phyloP scores from a whole-genome alignment of 1,140 invertebrate species.

The Drosophila murphyi region DNA sequence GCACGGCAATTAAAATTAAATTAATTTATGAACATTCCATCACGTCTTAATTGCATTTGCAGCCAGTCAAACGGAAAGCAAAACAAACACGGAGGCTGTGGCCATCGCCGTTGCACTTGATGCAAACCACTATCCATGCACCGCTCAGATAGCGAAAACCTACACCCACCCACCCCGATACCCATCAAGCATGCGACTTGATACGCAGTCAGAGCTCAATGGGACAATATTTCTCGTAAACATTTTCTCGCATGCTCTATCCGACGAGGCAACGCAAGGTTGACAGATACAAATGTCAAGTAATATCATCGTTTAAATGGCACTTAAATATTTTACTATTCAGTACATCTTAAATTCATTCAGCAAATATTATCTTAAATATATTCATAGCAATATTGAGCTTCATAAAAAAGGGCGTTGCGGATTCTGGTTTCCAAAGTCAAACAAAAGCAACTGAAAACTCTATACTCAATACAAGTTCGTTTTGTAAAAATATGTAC shows the following conservation, averaged over 20 bases:
- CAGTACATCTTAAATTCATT: not conserved
- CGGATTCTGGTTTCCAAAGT: too few species aligned
- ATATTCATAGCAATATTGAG: not conserved
- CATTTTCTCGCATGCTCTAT: not conserved
- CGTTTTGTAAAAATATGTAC: too few species aligned
- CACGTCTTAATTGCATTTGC: constrained; percentile 69
- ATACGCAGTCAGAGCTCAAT: constrained; percentile 18
- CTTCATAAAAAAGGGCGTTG: not conserved
- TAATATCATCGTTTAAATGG: not conserved
- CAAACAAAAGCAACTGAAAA: not conserved
- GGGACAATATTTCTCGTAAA: constrained; percentile 4
- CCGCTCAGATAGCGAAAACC: not conserved
- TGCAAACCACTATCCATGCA: constrained; percentile 13
- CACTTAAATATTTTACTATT: not conserved
- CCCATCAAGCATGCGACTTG: not conserved
- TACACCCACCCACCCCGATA: not conserved
- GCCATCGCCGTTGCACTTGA: constrained; percentile 29
- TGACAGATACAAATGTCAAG: constrained; percentile 5
- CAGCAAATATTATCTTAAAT: not conserved
- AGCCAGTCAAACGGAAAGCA: constrained; percentile 42
- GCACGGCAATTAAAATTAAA: constrained; percentile 65
- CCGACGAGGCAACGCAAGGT: not conserved
- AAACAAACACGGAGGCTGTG: constrained; percentile 14
- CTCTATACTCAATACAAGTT: too few species aligned
- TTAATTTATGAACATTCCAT: constrained; percentile 77